phyloP scores from a whole-genome alignment of 1,140 invertebrate species.

The Ylistrum balloti region DNA sequence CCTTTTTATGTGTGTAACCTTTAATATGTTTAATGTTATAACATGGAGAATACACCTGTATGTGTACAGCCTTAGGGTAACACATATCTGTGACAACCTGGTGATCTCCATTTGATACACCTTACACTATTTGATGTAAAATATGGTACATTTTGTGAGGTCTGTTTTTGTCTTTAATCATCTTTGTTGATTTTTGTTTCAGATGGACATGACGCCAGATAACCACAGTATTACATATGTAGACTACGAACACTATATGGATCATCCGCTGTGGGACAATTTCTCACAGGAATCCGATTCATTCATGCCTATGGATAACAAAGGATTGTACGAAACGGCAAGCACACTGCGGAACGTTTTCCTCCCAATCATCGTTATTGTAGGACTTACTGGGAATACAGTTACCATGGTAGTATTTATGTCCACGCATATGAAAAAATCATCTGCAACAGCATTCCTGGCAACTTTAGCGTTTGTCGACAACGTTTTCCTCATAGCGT shows the following conservation, averaged over 20 bases:
- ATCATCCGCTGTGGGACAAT: background rate
- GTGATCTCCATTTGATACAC: too few relatives aligned
- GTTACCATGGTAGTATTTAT: conserved; percentile 56
- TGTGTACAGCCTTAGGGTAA: too few relatives aligned
- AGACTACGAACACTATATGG: background rate
- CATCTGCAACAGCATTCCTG: conserved; percentile 85
- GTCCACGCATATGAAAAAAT: conserved; percentile 47
- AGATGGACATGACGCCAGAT: background rate
- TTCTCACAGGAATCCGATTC: background rate
- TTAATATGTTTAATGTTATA: too few relatives aligned
- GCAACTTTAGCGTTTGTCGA: conserved; percentile 84
- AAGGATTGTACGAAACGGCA: background rate
- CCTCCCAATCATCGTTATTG: conserved; percentile 52
- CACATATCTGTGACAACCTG: too few relatives aligned
- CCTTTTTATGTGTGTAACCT: too few relatives aligned
- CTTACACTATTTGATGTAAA: too few relatives aligned
- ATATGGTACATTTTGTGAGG: too few relatives aligned
- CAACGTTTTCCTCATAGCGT: conserved; percentile 83
- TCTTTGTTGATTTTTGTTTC: too few relatives aligned
- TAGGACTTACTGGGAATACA: conserved; percentile 54
- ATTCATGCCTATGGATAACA: background rate
- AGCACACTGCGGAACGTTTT: background rate
- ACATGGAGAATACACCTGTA: too few relatives aligned
- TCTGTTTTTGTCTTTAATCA: too few relatives aligned
- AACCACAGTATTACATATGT: background rate